phyloP scores from a whole-genome alignment of 2,113 vertebrate species.

The Columba livia region DNA sequence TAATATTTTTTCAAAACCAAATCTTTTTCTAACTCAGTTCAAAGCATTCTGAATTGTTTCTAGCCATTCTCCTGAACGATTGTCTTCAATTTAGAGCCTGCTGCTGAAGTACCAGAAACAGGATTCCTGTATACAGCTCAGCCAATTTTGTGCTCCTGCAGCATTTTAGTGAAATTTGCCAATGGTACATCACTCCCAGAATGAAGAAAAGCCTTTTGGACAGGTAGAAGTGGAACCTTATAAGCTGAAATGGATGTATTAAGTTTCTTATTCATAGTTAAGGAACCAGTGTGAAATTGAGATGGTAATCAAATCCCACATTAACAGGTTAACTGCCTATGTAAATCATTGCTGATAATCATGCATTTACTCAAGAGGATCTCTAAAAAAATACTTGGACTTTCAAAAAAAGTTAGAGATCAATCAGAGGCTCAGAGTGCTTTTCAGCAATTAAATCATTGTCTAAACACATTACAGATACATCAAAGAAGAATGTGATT shows the following conservation, averaged over 20 bases:
- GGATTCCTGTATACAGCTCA: background rate
- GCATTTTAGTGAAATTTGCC: background rate
- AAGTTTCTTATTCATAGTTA: background rate
- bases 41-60: background rate
- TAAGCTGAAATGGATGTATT: background rate
- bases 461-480: background rate
- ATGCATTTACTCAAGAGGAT: background rate
- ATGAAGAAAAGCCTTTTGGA: background rate
- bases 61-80: background rate
- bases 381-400: background rate
- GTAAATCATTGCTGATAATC: background rate
- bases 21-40: background rate
- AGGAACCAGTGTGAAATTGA: background rate
- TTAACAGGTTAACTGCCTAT: background rate
- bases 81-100: background rate
- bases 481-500: background rate
- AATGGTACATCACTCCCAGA: background rate
- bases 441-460: conserved; percentile 13
- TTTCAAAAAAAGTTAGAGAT: background rate
- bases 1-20: background rate
- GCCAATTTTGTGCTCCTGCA: background rate
- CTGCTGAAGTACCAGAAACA: background rate
- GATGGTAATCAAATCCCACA: background rate
- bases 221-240: background rate
- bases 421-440: background rate